A percentile compares a stretch with the other conserved stretches of the same genome.
Conservation (phyloP, 1,140 invertebrate genomes). For the Monomorium pharaonis region DNA sequence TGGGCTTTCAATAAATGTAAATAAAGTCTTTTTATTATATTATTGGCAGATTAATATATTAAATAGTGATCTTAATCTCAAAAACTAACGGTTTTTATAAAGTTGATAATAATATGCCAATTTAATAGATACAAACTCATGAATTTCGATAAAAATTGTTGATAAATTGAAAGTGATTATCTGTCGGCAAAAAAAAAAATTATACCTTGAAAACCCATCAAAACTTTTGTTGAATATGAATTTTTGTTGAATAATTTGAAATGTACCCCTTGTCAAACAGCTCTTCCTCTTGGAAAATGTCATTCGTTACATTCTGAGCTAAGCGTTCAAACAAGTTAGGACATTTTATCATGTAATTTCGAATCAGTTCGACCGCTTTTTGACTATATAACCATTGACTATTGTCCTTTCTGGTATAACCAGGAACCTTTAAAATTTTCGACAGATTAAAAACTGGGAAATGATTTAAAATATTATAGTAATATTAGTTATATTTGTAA, state of each 20-base stretch:
- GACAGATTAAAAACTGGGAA: constrained; percentile 53
- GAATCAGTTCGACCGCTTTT: constrained; percentile 90
- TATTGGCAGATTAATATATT: too few relatives aligned
- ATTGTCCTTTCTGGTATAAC: constrained; percentile 91
- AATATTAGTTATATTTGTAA: constrained; percentile 48
- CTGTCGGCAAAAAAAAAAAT: too few relatives aligned
- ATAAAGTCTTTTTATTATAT: too few relatives aligned
- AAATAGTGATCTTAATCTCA: too few relatives aligned
- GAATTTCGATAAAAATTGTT: too few relatives aligned
- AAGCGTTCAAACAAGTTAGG: constrained; percentile 91
- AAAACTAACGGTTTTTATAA: too few relatives aligned
- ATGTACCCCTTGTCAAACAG: constrained; percentile 87
- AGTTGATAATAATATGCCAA: too few relatives aligned
- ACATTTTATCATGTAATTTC: constrained; percentile 89
- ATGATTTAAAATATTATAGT: constrained; percentile 25
- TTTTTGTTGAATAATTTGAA: background rate
- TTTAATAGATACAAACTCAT: too few relatives aligned
- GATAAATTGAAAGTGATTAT: too few relatives aligned
- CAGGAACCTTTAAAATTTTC: constrained; percentile 88
- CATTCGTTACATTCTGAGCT: constrained; percentile 81
- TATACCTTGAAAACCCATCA: too few relatives aligned
- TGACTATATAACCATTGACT: constrained; percentile 93
- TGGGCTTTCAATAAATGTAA: too few relatives aligned
- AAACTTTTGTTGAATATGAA: too few relatives aligned
- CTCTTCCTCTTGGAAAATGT: constrained; percentile 88